These are phyloP conservation scores for Sebastes schlegelii DNA, from an alignment of 2,113 vertebrate genomes.

Conservation along the genomic window DNA sequence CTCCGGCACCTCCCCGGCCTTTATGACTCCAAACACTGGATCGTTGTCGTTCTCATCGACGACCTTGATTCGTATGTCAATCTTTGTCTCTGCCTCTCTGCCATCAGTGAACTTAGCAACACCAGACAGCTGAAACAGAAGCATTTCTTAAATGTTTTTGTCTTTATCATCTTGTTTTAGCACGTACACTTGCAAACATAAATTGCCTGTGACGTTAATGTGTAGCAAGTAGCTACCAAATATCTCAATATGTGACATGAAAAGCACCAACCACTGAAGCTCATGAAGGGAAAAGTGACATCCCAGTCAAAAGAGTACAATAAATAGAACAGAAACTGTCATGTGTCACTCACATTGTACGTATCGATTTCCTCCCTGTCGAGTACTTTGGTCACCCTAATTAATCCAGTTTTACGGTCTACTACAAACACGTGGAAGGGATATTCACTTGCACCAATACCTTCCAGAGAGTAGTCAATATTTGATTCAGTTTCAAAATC, in stretches of 20 bases:
- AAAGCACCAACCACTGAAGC: not conserved
- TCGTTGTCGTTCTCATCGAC: slow-evolving; percentile 78
- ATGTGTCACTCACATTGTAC: slow-evolving; percentile 76
- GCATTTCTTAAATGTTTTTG: not conserved
- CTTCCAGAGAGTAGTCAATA: slow-evolving; percentile 87
- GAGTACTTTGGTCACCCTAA: slow-evolving; percentile 87
- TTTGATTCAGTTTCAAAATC: slow-evolving; percentile 75
- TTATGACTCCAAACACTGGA: slow-evolving; percentile 61
- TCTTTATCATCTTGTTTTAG: not conserved
- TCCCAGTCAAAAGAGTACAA: not conserved
- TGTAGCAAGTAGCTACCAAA: not conserved
- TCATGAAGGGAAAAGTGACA: not conserved
- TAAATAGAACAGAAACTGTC: not conserved
- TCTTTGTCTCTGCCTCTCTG: slow-evolving; percentile 47
- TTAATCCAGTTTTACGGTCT: slow-evolving; percentile 84
- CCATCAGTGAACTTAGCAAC: slow-evolving; percentile 45
- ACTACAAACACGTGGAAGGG: slow-evolving; percentile 90
- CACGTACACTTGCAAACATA: not conserved
- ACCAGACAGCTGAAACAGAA: slow-evolving; percentile 73
- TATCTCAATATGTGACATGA: not conserved
- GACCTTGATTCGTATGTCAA: slow-evolving; percentile 75
- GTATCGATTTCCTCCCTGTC: slow-evolving; percentile 84
- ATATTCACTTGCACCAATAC: slow-evolving; percentile 81
- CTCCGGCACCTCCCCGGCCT: slow-evolving; percentile 52
- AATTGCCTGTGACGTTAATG: not conserved